A percentile compares a stretch with the other conserved stretches of the same genome.
Evolutionary conservation across 1,140 invertebrate genomes (phyloP).

Genomic region (Schlechtendalia chinensis): DNA sequence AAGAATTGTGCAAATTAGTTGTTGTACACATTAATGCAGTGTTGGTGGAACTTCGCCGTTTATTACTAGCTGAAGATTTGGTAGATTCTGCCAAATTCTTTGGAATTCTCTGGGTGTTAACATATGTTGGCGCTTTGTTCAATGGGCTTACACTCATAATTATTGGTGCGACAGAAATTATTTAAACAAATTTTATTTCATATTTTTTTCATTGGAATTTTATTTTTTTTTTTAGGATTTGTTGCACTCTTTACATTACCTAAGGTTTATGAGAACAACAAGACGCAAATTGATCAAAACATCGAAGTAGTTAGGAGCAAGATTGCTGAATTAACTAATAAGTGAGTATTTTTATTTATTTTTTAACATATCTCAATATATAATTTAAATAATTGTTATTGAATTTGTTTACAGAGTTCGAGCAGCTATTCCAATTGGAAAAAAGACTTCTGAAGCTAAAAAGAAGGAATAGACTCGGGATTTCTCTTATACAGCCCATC

Average conservation of each 20-base stretch:
- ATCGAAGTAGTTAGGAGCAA: constrained; percentile 82
- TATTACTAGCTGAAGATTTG: constrained; percentile 94
- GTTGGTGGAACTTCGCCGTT: constrained; percentile 76
- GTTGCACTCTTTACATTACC: constrained; percentile 92
- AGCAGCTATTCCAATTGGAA: constrained; percentile 84
- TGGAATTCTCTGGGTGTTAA: constrained; percentile 88
- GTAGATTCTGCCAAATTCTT: constrained; percentile 94
- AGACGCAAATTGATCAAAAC: constrained; percentile 93
- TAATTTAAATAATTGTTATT: neutral
- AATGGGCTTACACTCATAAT: constrained; percentile 97
- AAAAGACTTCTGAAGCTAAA: constrained; percentile 78
- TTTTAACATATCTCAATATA: constrained; percentile 18
- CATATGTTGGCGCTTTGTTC: constrained; percentile 95
- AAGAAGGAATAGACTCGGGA: constrained; percentile 71
- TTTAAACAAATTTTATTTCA: constrained; percentile 2
- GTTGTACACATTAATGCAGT: constrained; percentile 81
- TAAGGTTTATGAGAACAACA: constrained; percentile 97
- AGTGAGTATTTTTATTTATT: constrained; percentile 69
- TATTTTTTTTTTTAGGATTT: constrained; percentile 67
- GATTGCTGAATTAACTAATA: constrained; percentile 82
- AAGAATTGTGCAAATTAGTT: constrained; percentile 77
- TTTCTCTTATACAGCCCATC: neutral
- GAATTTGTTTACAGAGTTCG: constrained; percentile 70
- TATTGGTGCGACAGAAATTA: constrained; percentile 65
- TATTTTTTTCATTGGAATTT: neutral